Evolutionary conservation across 2,113 vertebrate genomes (phyloP), one percentile per base, ranked within the genome.

Genomic region (Austrofundulus limnaeus): DNA sequence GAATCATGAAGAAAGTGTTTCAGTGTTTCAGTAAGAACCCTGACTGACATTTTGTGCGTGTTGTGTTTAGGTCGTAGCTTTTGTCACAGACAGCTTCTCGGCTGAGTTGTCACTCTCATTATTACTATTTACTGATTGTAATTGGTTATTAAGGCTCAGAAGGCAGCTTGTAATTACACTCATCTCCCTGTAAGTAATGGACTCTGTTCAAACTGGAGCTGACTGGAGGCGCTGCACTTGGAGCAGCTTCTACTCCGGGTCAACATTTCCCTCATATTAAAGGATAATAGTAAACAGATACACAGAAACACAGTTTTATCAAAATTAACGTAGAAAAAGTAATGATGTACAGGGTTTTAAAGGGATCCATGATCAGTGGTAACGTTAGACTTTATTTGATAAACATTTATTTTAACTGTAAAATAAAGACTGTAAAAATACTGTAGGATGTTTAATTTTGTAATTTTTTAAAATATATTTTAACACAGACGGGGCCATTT

Each of bases 121-220:
- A 82, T 80, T 83, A 47, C 11, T 21, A 84, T 83, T 86, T 83
- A 78, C 78, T 61, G 80, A 80, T 83, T 80, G 70, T 85, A 88
- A 83, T 83, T 86, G 75, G 80, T 80, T 68, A 70, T 79, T 61
- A 70, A 78, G 84, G 70, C 79, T 79, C 80, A 39, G 60, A 79
- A 70, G 79, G 79, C 80, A 75, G 64, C 70, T 47, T 68, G 75
- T 83, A 81, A 86, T 84, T 71, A 75, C 72, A 72, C 62, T 72
- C 67, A 61, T 71, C 69, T 67, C 28, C 43, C 68, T 47, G 20
- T 61, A 70, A 78, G 31, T 34, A 34, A 34, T 34, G 6, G 31
- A 34, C 31, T 28, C 28, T 34, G 31, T 34, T 34, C 31, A 34
- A 34, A 34, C 31, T 34, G 31, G 9, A 34, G 72, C 61, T 78